Percentiles rank a stretch among this genome's conserved stretches.
Conservation (phyloP, 2,888 invertebrate species). For the Sarcophaga carnaria region DNA sequence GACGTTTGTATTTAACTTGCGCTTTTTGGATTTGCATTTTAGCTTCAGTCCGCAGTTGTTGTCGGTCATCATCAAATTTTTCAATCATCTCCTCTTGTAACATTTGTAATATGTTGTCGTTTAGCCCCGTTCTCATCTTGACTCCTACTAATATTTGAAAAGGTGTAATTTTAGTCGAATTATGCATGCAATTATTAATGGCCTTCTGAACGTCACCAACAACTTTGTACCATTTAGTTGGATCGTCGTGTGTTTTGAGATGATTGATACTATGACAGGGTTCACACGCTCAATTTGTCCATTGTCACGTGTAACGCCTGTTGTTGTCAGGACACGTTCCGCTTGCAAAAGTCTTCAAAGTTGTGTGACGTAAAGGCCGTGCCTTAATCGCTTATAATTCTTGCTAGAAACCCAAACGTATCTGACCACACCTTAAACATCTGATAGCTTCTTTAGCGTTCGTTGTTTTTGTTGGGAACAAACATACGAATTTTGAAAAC, state of each 20-base stretch:
- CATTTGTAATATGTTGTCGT: neutral
- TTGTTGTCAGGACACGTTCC: conserved; percentile 71
- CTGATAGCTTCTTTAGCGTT: neutral
- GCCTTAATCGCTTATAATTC: too few species aligned
- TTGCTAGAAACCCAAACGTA: neutral
- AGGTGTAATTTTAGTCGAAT: too few species aligned
- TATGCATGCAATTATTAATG: too few species aligned
- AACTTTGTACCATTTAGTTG: conserved; percentile 44
- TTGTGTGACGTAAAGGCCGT: too few species aligned
- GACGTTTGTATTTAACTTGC: conserved; percentile 19
- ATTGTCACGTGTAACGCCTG: conserved; percentile 58
- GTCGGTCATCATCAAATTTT: neutral
- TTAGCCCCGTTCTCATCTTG: too few species aligned
- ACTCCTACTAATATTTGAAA: too few species aligned
- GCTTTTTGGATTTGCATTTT: conserved; percentile 25
- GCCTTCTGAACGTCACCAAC: too few species aligned
- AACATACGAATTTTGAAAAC: too few species aligned
- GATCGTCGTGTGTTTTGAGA: conserved; percentile 15
- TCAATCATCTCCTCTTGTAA: conserved; percentile 31
- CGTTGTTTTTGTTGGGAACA: too few species aligned
- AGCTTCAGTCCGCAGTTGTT: conserved; percentile 19
- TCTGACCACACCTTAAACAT: conserved; percentile 3
- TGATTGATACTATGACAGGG: conserved; percentile 21
- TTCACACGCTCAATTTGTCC: conserved; percentile 49
- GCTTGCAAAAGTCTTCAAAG: conserved; percentile 12